Base-by-base conservation (phyloP, 64 coral and sea anemone species). In the Orbicella faveolata region DNA sequence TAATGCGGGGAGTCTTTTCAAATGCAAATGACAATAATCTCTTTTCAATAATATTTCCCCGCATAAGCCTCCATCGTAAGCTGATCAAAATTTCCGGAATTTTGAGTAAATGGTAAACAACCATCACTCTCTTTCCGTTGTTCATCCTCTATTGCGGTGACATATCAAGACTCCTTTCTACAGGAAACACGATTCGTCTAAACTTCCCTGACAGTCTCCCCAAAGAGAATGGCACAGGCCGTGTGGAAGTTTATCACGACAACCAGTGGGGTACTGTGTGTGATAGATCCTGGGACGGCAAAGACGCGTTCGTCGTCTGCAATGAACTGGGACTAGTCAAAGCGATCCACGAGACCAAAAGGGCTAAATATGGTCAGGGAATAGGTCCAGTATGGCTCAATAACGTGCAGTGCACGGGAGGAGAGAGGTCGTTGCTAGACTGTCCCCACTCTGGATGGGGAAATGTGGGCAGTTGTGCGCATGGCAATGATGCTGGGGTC, bases 201-300 rank as follows among this genome's bases (percentile, higher is more conserved):
- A 81, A 83, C 59, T 73, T 77, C 25, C 88, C 91, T 26, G 88
- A 93, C 39, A 61, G 76, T 52, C 36, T 96, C 25, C 67, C 91
- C 21, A 89, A 62, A 61, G 19, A 84, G 4, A 96, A 96, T 76
- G 94, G 81, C 36, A 96, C 94, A 61, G 94, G 94, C 2, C 94
- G 94, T 68, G 91, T 96, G n/a, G 94, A 96, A 36, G 83, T 96
- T 53, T 96, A 90, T 23, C 91, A 93, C 76, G 88, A 93, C 44
- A 88, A 88, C 51, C 78, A 93, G 65, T 96, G 94, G 94, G 94
- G 94, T 33, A 96, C 94, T 18, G 77, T 96, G 21, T 96, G 94
- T 67, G 94, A 93, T 17, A 90, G 81, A 39, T 78, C 89, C 57
- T 96, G 94, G 94, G 94, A 96, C 35, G 20, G 73, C 15, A 77